Base-by-base conservation (phyloP, 2,797 vertebrate genomes). In the Pristis pectinata region DNA sequence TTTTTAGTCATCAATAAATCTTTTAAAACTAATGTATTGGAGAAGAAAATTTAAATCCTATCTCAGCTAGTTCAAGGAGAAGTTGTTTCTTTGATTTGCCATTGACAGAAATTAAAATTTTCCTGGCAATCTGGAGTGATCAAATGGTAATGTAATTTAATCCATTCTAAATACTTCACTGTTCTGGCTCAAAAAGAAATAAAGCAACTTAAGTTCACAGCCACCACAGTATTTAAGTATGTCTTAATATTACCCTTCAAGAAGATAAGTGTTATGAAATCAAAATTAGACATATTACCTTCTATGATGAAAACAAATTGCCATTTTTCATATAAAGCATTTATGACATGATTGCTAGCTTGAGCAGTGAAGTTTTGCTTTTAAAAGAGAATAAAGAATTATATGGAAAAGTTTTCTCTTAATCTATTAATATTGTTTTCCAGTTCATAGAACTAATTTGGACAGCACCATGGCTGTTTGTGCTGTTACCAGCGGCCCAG, bases 221-320 rank as follows among this genome's bases (percentile, higher is more conserved):
- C 0, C 30, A 64, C 59, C 15, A 91, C 61, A 91, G n/a, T 59
- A 34, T 37, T 89, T 61, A 5, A 85, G 53, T 56, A 85, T 53
- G 27, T 56, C 85, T 56, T 30, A 85, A 85, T 9, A 5, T 56
- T n/a, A n/a, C 30, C n/a, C 56, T n/a, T 56, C 5, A 34, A n/a
- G 3, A 64, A 19, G 34, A n/a, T 49, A 89, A 89, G n/a, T 89
- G 56, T 64, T 91, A 91, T 91, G n/a, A 30, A 64, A 67, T 64
- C 64, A 91, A 91, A 91, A 67, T 91, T 64, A 91, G n/a, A 24
- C 24, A 91, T 89, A 89, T 91, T 67, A 24, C n/a, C n/a, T 37
- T 22, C n/a, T 24, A 13, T 91, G 61, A 41, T 91, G 19, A 67
- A 87, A 91, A 91, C 61, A 41, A 67, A 67, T 67, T n/a, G n/a